Percentiles rank a stretch among this genome's conserved stretches.
These are phyloP conservation scores for Dermochelys coriacea DNA, from an alignment of 2,797 vertebrate genomes.

Conservation along the genomic window DNA sequence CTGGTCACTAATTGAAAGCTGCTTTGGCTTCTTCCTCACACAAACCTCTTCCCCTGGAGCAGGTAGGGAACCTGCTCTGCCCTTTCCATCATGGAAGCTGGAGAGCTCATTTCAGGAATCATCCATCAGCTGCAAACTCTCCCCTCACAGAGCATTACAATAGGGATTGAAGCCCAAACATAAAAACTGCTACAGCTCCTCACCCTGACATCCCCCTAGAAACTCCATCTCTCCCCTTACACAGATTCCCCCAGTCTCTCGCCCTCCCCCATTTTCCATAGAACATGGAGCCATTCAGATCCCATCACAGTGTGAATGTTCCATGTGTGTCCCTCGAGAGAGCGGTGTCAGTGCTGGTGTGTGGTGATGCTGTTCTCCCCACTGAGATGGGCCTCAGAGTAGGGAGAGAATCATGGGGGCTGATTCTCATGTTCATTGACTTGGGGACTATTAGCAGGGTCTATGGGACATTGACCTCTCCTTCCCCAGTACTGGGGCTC, in stretches of 20 bases:
- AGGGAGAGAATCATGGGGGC: background rate
- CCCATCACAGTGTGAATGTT: background rate
- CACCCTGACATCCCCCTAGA: background rate
- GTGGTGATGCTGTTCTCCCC: background rate
- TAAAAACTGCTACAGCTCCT: background rate
- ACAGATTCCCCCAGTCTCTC: no score
- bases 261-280: no score
- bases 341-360: background rate
- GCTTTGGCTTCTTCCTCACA: background rate
- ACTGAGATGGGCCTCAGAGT: background rate
- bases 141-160: no score
- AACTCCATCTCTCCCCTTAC: background rate
- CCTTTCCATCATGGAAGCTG: background rate
- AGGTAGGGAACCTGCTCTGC: background rate
- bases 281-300: no score
- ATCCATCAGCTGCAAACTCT: background rate
- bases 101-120: background rate
- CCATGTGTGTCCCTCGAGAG: fast-evolving
- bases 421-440: background rate
- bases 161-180: no score
- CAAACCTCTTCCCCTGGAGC: background rate
- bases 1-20: background rate
- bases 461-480: background rate
- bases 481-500: background rate
- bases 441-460: background rate